These are phyloP conservation scores for Neoitamus cyanurus DNA, from an alignment of 2,888 invertebrate genomes.

Conservation along the genomic window DNA sequence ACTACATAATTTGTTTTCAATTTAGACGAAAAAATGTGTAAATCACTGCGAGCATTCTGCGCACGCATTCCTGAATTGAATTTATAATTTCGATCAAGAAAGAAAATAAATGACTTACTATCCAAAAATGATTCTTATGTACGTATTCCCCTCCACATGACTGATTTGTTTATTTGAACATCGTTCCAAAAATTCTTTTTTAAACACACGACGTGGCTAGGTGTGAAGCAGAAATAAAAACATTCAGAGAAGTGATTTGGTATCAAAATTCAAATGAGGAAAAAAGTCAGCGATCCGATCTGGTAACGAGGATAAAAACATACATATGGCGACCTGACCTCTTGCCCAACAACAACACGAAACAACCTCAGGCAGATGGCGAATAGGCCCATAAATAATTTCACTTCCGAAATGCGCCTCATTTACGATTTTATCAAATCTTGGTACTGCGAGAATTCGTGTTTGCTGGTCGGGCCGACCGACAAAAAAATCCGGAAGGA, in stretches of 20 bases:
- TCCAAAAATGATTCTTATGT: too few relatives aligned
- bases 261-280: background rate
- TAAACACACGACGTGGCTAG: background rate
- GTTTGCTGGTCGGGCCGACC: background rate
- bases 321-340: background rate
- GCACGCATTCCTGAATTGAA: too few relatives aligned
- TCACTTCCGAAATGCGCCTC: constrained; percentile 33
- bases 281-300: background rate
- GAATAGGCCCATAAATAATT: constrained; percentile 11
- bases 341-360: constrained; percentile 25
- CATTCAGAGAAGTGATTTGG: background rate
- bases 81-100: too few relatives aligned
- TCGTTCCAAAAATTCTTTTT: background rate
- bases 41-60: too few relatives aligned
- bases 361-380: background rate
- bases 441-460: constrained; percentile 15
- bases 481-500: constrained; percentile 34
- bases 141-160: too few relatives aligned
- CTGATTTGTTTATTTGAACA: background rate
- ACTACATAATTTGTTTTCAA: too few relatives aligned
- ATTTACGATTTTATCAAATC: constrained; percentile 42
- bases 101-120: too few relatives aligned
- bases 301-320: background rate
- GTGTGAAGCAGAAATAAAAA: background rate
- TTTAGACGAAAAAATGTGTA: too few relatives aligned